Evolutionary conservation across 2,113 vertebrate genomes (phyloP).

Genomic region (Callipepla californica): DNA sequence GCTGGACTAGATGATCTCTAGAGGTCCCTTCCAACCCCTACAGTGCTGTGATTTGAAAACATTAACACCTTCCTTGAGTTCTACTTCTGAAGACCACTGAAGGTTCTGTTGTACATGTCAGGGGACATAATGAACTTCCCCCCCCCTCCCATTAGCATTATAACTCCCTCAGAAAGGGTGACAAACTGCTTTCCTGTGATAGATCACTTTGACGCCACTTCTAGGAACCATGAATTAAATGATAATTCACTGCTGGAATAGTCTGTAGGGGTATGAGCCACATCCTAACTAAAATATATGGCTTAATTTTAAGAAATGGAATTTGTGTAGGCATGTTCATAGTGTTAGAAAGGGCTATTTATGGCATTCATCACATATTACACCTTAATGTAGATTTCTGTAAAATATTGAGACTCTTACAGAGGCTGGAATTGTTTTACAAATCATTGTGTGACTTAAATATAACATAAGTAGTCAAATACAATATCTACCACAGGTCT

Average conservation of each 20-base stretch:
- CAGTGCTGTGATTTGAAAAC: not conserved
- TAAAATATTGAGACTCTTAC: not conserved
- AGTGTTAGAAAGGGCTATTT: not conserved
- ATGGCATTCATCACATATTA: not conserved
- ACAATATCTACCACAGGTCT: not conserved
- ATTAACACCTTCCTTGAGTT: not conserved
- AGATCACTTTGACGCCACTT: not conserved
- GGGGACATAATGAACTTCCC: not conserved
- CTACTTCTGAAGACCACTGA: not conserved
- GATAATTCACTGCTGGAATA: not conserved
- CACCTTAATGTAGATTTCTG: not conserved
- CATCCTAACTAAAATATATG: slow-evolving; percentile 36
- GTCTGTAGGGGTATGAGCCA: not conserved
- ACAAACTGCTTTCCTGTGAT: not conserved
- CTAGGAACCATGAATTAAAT: not conserved
- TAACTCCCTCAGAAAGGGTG: not conserved
- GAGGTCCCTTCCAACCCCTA: no score
- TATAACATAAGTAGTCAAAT: slow-evolving; percentile 10
- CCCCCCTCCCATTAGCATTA: not conserved
- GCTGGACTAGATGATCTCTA: no score
- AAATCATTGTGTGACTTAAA: not conserved
- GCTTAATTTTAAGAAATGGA: slow-evolving; percentile 21
- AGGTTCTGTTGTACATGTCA: not conserved
- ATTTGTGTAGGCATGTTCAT: not conserved
- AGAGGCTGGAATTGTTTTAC: not conserved